Base-by-base conservation (phyloP, 2,888 invertebrate species). In the Calameuta pallipes region DNA sequence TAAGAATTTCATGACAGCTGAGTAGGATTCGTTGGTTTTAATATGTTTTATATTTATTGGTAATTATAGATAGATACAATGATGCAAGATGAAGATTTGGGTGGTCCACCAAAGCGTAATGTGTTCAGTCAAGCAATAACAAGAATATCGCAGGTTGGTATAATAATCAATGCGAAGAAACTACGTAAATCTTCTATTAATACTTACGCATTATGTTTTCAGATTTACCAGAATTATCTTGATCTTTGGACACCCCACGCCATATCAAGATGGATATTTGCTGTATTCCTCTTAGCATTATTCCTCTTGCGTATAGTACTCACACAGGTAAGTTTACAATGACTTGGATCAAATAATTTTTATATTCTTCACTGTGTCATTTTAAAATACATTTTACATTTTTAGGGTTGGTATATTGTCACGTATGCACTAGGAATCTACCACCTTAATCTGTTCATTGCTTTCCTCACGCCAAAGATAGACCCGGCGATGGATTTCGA, bases 361-460 rank as follows among this genome's bases (percentile, higher is more conserved):
- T 56, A 6, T 41, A 23, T 56, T 56, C 23, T 9, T 56, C 23
- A 6, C 23, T 56, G 6, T 23, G 23, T 56, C 23, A 56, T 23
- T 56, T 23, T 23, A 9, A 56, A 23, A 23, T 2, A 56, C 56
- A 4, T 41, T 9, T 80, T 80, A 82, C 76, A 80, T 83, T 83
- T 94, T 83, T 93, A 99, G 97, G 99, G 99, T 85, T 99, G 99
- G 98, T 99, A 99, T 92, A 99, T 99, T 88, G 96, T 99, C 81
- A 98, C 99, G 86, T 99, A 99, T 93, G 99, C 98, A 41, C 93
- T 99, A 92, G 99, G 99, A 87, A 99, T 99, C 91, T 99, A 99
- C 93, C 98, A 99, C 92, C 94, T 99, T 92, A 99, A 99, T 93
- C 94, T 99, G 92, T 99, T 99, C 93, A 98, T 99, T 94, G 98